Percentiles rank a stretch among this genome's conserved stretches.
phyloP scores from a whole-genome alignment of 1,140 invertebrate species.

The Bathynomus jamesi region DNA sequence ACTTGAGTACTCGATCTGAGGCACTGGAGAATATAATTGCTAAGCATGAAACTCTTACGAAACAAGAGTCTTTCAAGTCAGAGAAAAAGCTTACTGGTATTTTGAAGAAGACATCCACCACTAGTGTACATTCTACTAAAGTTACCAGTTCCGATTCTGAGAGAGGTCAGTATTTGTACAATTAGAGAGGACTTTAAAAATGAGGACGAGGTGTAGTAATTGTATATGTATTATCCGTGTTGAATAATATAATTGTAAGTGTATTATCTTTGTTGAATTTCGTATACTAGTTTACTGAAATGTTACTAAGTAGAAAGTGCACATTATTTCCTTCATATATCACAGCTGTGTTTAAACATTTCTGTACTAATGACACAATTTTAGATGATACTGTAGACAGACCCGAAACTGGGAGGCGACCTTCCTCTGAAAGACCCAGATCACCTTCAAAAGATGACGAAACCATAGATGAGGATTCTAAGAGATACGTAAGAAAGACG shows the following conservation, averaged over 20 bases:
- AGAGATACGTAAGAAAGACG: conserved; percentile 13
- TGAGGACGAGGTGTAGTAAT: no score
- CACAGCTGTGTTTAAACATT: no score
- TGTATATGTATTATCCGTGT: no score
- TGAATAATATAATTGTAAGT: no score
- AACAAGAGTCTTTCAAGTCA: conserved; percentile 10
- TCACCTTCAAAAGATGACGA: not conserved
- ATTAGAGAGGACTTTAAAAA: no score
- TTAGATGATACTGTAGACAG: conserved; percentile 8
- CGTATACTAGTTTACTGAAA: no score
- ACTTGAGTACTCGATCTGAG: conserved; percentile 21
- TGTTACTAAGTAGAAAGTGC: no score
- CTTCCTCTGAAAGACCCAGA: not conserved
- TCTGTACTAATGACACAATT: no score
- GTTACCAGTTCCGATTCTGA: not conserved
- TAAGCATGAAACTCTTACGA: conserved; percentile 21
- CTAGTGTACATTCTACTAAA: conserved; percentile 12
- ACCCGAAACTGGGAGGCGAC: conserved; percentile 9
- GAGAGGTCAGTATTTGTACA: not conserved
- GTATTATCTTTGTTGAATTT: no score
- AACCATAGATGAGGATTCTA: not conserved
- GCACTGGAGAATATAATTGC: conserved; percentile 28
- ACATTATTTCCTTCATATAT: no score
- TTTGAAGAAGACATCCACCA: conserved; percentile 34
- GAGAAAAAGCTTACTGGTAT: conserved; percentile 34